These are phyloP conservation scores for Echeneis naucrates DNA, from an alignment of 2,797 vertebrate species.

Conservation along the genomic window DNA sequence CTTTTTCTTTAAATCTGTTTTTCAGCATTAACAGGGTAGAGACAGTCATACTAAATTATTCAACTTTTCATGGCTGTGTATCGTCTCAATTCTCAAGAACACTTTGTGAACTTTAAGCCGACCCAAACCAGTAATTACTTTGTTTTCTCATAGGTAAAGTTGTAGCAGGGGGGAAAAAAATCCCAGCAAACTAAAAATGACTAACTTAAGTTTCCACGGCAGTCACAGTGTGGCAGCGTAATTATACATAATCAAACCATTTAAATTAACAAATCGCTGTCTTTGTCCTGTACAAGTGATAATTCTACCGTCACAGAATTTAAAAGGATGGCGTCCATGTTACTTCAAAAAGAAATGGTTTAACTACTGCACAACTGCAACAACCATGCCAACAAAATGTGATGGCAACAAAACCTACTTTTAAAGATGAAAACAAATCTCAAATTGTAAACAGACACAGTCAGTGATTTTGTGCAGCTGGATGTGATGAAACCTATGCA, in stretches of 20 bases:
- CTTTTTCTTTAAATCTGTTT: constrained; percentile 4
- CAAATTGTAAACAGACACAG: background rate
- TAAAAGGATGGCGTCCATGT: background rate
- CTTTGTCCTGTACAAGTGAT: constrained; percentile 23
- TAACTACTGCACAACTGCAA: background rate
- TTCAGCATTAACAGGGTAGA: constrained; percentile 16
- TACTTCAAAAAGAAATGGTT: background rate
- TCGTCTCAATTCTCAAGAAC: constrained; percentile 25
- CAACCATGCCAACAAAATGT: background rate
- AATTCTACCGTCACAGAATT: constrained; percentile 1
- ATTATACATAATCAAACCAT: constrained; percentile 37
- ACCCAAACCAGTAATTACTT: constrained; percentile 5
- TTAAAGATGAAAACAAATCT: background rate
- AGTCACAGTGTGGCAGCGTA: constrained; percentile 10
- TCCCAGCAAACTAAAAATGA: too few relatives aligned
- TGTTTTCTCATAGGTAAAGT: background rate
- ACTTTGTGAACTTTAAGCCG: constrained; percentile 25
- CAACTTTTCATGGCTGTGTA: constrained; percentile 30
- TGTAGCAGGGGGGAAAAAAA: constrained; percentile 3
- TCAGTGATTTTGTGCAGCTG: background rate
- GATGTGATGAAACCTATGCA: background rate
- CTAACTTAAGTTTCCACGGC: constrained; percentile 37
- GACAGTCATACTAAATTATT: constrained; percentile 15
- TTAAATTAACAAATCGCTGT: constrained; percentile 27
- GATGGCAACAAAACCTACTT: background rate